phyloP scores from a whole-genome alignment of 2,797 vertebrate genomes.

The Siniperca scherzeri region DNA sequence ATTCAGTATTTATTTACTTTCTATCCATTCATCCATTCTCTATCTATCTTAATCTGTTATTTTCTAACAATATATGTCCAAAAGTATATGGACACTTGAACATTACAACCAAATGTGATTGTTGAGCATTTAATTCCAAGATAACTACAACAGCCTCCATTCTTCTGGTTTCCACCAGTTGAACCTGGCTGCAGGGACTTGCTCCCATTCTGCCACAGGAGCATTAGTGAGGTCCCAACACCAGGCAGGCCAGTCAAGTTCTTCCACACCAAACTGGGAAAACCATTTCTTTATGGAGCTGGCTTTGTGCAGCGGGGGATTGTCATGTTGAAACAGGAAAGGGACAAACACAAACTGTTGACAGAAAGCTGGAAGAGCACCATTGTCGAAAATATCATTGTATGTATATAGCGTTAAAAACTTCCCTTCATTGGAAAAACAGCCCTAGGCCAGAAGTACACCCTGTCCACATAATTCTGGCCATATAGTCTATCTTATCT shows the following conservation, averaged over 20 bases:
- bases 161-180: background rate
- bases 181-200: background rate
- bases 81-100: background rate
- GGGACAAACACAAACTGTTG: background rate
- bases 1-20: background rate
- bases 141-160: background rate
- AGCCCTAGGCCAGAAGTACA: too few relatives aligned
- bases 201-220: background rate
- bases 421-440: background rate
- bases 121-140: background rate
- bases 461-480: background rate
- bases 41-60: background rate
- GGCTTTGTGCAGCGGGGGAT: background rate
- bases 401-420: background rate
- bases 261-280: background rate
- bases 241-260: background rate
- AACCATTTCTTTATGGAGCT: background rate
- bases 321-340: background rate
- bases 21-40: background rate
- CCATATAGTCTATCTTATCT: background rate
- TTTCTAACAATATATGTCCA: background rate
- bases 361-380: too few relatives aligned
- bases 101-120: background rate
- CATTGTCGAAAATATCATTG: too few relatives aligned
- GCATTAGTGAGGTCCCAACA: background rate